Evolutionary conservation across 53 echinoderm and acorn worm genomes (phyloP).

Genomic region (Holothuria scabra): DNA sequence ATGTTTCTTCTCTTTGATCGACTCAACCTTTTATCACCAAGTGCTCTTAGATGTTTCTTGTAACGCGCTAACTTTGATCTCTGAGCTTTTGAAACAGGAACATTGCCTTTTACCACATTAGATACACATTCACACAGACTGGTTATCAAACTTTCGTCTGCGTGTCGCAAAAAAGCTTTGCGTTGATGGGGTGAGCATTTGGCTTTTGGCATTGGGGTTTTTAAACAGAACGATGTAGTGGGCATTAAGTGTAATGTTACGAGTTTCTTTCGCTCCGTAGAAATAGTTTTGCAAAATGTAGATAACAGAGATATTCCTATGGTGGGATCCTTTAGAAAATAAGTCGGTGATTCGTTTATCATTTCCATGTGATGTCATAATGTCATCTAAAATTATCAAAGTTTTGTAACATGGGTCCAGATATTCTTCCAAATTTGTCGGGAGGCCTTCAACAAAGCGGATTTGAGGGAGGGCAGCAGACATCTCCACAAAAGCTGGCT

Average conservation of each 20-base stretch:
- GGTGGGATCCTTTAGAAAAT: no score
- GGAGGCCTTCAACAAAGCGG: no score
- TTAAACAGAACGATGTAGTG: conserved; percentile 63
- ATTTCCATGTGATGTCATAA: no score
- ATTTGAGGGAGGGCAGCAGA: no score
- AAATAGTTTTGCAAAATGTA: no score
- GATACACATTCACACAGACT: conserved; percentile 69
- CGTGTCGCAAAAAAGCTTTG: conserved; percentile 51
- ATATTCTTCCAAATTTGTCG: background rate
- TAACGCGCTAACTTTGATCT: conserved; percentile 30
- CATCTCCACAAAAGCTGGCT: no score
- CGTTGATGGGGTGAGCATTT: conserved; percentile 47
- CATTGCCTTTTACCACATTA: conserved; percentile 54
- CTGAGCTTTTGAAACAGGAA: conserved; percentile 45
- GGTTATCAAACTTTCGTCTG: conserved; percentile 34
- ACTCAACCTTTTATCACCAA: conserved; percentile 34
- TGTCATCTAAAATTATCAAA: no score
- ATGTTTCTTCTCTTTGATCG: conserved; percentile 41
- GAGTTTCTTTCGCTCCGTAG: no score
- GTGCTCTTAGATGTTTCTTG: conserved; percentile 27
- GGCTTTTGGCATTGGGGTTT: conserved; percentile 44
- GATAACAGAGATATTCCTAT: no score
- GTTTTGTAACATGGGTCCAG: no score
- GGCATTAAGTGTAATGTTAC: conserved; percentile 62
- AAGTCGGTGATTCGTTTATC: no score